Evolutionary conservation across 1,140 invertebrate species (phyloP).

Genomic region (Drosophila pallidifrons): DNA sequence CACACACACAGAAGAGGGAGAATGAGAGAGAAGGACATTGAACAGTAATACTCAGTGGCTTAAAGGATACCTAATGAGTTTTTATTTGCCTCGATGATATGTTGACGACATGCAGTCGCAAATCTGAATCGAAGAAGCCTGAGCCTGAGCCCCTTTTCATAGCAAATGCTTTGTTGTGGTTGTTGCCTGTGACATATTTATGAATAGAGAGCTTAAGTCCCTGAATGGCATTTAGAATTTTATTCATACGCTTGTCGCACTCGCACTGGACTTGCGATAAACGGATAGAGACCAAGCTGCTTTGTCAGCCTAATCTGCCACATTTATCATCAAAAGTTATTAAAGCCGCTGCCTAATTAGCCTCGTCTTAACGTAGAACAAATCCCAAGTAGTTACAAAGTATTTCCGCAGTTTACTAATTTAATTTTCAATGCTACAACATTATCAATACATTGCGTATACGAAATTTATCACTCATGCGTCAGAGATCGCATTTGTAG

Average conservation of each 20-base stretch:
- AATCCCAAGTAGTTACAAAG: background rate
- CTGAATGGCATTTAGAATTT: constrained; percentile 10
- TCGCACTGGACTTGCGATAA: constrained; percentile 1
- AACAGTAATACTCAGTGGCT: constrained; percentile 18
- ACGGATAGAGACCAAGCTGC: constrained; percentile 1
- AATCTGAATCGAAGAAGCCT: background rate
- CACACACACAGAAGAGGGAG: background rate
- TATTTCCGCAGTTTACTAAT: background rate
- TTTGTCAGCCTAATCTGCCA: constrained; percentile 8
- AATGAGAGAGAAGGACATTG: background rate
- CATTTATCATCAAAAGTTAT: constrained; percentile 15
- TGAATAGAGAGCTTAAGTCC: constrained; percentile 22
- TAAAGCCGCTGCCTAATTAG: constrained; percentile 1
- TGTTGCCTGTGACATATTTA: constrained; percentile 8
- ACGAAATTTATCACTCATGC: too few relatives aligned
- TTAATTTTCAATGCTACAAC: background rate
- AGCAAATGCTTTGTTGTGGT: background rate
- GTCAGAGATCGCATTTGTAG: too few relatives aligned
- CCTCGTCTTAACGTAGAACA: background rate
- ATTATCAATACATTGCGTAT: too few relatives aligned
- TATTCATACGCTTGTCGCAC: constrained; percentile 11
- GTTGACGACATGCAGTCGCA: background rate
- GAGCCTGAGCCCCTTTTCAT: constrained; percentile 2
- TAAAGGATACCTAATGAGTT: constrained; percentile 47
- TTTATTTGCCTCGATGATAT: constrained; percentile 27